Evolutionary conservation across 2,113 vertebrate genomes (phyloP).

Genomic region (Lophochroa leadbeateri): DNA sequence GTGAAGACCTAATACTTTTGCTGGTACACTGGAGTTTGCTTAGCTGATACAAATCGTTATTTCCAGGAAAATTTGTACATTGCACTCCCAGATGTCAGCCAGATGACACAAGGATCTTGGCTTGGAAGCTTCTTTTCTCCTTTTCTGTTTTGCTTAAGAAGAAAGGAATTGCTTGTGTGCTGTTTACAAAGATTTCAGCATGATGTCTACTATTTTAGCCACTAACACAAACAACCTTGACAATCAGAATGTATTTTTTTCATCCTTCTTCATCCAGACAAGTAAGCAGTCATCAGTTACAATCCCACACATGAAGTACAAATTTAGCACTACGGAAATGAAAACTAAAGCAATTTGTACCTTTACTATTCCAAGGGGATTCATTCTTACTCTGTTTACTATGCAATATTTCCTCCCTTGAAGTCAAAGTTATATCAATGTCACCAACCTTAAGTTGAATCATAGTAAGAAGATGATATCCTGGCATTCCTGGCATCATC

Average conservation of each 20-base stretch:
- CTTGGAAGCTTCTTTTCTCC: constrained; percentile 34
- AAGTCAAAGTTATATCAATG: constrained; percentile 77
- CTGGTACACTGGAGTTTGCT: constrained; percentile 1
- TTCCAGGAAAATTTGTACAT: constrained; percentile 37
- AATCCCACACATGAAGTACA: constrained; percentile 72
- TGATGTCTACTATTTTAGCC: constrained; percentile 64
- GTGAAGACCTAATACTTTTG: constrained; percentile 32
- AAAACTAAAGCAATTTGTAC: constrained; percentile 80
- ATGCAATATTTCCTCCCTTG: constrained; percentile 73
- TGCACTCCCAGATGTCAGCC: constrained; percentile 32
- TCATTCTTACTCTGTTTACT: constrained; percentile 70
- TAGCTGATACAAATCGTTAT: constrained; percentile 34
- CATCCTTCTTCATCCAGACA: constrained; percentile 62
- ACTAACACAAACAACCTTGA: constrained; percentile 74
- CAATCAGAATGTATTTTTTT: constrained; percentile 69
- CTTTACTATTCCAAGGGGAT: constrained; percentile 77
- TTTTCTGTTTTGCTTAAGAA: constrained; percentile 59
- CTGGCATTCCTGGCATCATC: constrained; percentile 48
- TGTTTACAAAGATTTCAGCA: constrained; percentile 64
- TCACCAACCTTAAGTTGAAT: constrained; percentile 68
- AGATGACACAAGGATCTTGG: constrained; percentile 39
- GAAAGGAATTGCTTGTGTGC: constrained; percentile 42
- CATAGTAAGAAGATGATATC: constrained; percentile 58
- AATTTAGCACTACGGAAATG: constrained; percentile 75
- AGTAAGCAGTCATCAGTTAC: constrained; percentile 76